These are phyloP conservation scores for Sebastes minor DNA, from an alignment of 2,797 vertebrate species.

Conservation along the genomic window DNA sequence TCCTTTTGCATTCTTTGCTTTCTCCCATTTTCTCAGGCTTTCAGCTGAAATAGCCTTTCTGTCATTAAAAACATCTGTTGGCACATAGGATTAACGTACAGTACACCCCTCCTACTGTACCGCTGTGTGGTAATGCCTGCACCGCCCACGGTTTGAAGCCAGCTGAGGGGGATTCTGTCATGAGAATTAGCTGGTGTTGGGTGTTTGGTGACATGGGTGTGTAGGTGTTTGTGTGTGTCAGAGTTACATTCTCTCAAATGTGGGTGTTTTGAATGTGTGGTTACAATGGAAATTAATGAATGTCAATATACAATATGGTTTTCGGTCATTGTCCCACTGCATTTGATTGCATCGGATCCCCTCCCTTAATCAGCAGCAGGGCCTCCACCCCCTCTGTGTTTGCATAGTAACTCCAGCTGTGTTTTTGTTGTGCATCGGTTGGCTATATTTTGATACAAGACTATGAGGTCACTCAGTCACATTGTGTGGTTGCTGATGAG, in stretches of 20 bases:
- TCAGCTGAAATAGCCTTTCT: constrained; percentile 47
- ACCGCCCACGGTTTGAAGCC: constrained; percentile 67
- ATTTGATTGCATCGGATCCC: constrained; percentile 4
- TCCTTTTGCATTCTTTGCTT: constrained; percentile 32
- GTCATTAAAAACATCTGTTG: constrained; percentile 71
- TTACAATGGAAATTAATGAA: constrained; percentile 44
- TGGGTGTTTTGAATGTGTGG: constrained; percentile 22
- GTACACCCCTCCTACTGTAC: constrained; percentile 65
- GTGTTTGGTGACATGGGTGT: constrained; percentile 55
- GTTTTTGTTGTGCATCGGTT: constrained; percentile 60
- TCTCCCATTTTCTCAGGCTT: constrained; percentile 31
- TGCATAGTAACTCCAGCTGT: constrained; percentile 65
- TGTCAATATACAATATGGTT: not conserved
- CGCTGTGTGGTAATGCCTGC: constrained; percentile 64
- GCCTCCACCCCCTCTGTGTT: constrained; percentile 32
- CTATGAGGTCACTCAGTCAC: constrained; percentile 70
- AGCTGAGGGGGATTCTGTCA: constrained; percentile 50
- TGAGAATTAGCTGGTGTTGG: constrained; percentile 38
- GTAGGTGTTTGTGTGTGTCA: constrained; percentile 8
- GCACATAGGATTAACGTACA: constrained; percentile 42
- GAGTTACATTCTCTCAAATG: constrained; percentile 2
- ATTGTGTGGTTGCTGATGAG: constrained; percentile 69
- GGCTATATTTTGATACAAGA: constrained; percentile 57
- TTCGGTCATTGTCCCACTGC: constrained; percentile 17
- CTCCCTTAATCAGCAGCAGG: constrained; percentile 1